Conservation (phyloP, 2,113 vertebrate genomes). For the Nyctibius bracteatus region DNA sequence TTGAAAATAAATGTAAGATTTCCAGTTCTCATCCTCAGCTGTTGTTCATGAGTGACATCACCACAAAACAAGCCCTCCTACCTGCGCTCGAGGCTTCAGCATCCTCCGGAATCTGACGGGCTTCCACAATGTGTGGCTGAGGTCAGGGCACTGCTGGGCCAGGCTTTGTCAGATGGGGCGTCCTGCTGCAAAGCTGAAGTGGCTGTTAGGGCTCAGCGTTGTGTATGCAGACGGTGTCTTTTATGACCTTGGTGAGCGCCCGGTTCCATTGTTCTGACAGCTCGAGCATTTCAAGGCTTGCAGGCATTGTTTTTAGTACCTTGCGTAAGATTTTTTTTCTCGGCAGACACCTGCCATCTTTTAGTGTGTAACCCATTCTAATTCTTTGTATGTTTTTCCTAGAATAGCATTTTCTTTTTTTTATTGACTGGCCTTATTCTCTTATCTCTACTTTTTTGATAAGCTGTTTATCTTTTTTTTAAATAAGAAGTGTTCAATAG, state of each 20-base stretch:
- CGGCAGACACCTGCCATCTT: neutral
- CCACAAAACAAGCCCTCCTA: neutral
- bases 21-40: neutral
- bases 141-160: too few species aligned
- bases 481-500: neutral
- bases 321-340: neutral
- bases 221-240: accelerated
- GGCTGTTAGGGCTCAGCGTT: neutral
- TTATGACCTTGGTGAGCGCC: neutral
- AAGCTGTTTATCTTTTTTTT: neutral
- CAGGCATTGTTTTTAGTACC: neutral
- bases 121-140: neutral
- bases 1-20: neutral
- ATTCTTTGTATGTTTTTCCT: neutral
- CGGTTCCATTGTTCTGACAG: neutral
- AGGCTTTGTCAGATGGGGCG: neutral
- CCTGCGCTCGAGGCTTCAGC: neutral
- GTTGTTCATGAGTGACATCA: neutral
- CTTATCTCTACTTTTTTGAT: neutral
- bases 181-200: neutral
- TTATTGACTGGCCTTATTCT: neutral
- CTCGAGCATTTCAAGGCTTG: neutral
- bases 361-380: neutral
- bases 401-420: neutral
- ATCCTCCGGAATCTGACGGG: neutral